A percentile compares a stretch with the other conserved stretches of the same genome.
Conservation (phyloP, 2,113 vertebrate genomes). For the Ia io region DNA sequence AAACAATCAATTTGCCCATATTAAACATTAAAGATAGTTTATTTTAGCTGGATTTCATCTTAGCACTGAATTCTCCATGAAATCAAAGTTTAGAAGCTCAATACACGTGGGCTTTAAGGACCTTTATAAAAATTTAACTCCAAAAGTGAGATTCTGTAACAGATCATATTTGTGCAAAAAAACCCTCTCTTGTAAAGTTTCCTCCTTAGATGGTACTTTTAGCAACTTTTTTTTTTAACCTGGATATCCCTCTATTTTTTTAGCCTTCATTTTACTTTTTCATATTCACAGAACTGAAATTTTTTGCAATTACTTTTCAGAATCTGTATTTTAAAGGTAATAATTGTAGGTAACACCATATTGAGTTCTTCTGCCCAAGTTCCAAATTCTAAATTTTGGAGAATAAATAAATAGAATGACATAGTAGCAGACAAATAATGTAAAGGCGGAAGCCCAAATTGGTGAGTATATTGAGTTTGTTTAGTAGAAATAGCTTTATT, state of each 20-base stretch:
- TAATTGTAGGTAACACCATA: neutral
- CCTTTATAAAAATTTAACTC: neutral
- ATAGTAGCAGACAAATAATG: neutral
- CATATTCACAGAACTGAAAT: neutral
- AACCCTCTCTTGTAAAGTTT: neutral
- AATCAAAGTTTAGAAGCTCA: constrained; percentile 12
- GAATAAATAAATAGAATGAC: neutral
- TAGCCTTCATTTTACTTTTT: neutral
- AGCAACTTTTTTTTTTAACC: neutral
- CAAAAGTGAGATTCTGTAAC: neutral
- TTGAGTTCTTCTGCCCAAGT: neutral
- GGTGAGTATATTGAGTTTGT: neutral
- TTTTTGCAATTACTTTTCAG: neutral
- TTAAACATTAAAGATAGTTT: neutral
- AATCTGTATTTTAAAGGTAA: neutral
- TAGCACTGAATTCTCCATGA: neutral
- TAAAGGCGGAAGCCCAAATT: neutral
- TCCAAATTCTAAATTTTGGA: neutral
- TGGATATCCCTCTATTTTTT: neutral
- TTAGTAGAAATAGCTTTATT: neutral
- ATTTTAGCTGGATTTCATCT: neutral
- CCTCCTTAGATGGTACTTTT: neutral
- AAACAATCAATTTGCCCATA: neutral
- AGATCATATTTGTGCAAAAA: neutral
- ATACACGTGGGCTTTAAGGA: neutral